Evolutionary conservation across 2,113 vertebrate species (phyloP).

Genomic region (Callaeas wilsoni): DNA sequence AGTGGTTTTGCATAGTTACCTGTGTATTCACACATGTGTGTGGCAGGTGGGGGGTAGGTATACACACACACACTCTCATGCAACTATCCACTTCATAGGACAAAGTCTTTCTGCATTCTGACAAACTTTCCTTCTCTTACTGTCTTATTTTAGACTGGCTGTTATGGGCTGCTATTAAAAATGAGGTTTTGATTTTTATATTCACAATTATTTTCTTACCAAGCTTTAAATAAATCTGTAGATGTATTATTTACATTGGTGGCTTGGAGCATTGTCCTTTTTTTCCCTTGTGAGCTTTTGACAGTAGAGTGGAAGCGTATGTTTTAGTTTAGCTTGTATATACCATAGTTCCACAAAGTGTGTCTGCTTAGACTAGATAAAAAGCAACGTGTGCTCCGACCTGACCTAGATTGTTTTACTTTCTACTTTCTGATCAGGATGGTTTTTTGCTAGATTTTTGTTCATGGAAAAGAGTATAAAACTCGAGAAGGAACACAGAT

Average conservation of each 20-base stretch:
- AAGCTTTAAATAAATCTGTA: neutral
- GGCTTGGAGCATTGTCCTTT: neutral
- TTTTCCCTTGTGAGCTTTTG: neutral
- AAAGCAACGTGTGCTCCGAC: neutral
- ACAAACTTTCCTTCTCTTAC: neutral
- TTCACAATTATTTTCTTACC: neutral
- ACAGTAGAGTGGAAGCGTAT: neutral
- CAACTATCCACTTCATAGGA: neutral
- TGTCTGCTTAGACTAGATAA: neutral
- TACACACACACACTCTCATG: too few relatives aligned
- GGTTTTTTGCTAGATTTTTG: neutral
- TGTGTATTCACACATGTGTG: fast-evolving
- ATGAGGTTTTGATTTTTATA: neutral
- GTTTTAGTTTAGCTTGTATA: neutral
- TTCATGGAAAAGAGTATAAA: neutral
- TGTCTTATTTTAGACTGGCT: neutral
- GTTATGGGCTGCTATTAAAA: neutral
- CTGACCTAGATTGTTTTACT: neutral
- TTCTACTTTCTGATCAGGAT: neutral
- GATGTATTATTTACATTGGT: neutral
- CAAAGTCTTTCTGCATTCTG: neutral
- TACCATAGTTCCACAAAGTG: neutral
- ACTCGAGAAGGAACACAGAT: neutral
- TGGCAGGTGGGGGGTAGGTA: fast-evolving
- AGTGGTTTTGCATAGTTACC: neutral